phyloP scores from a whole-genome alignment of 2,113 vertebrate species.

The Lethenteron reissneri region DNA sequence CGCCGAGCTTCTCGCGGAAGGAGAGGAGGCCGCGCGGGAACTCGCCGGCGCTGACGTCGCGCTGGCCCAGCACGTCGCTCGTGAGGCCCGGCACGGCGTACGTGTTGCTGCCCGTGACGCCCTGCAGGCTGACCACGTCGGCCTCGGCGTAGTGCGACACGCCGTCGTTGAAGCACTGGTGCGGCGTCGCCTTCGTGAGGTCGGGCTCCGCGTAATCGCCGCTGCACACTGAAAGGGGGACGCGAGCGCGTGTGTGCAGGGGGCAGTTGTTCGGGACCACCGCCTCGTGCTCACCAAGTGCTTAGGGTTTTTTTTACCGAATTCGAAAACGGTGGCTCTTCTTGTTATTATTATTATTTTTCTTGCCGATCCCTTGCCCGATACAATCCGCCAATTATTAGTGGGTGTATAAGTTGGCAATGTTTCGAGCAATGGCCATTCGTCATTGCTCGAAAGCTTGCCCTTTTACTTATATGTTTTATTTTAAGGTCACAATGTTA shows the following conservation, averaged over 20 bases:
- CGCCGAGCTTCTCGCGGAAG: slow-evolving; percentile 73
- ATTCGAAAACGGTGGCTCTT: no score
- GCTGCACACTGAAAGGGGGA: slow-evolving; percentile 23
- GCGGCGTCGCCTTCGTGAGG: slow-evolving; percentile 43
- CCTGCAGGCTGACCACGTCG: slow-evolving; percentile 66
- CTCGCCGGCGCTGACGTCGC: slow-evolving; percentile 41
- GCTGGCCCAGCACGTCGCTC: slow-evolving; percentile 27
- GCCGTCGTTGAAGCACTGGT: slow-evolving; percentile 44
- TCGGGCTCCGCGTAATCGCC: slow-evolving; percentile 47
- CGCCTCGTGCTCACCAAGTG: no score
- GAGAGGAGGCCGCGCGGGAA: slow-evolving; percentile 49
- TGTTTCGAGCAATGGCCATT: no score
- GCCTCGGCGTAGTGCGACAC: slow-evolving; percentile 81
- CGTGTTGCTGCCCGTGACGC: slow-evolving; percentile 64
- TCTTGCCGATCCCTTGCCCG: no score
- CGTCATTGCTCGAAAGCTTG: no score
- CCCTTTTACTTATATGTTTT: no score
- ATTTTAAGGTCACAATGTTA: no score
- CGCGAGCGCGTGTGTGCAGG: background rate
- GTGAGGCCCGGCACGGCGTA: slow-evolving; percentile 57
- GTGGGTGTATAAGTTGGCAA: no score
- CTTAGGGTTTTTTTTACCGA: no score
- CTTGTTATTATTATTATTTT: no score
- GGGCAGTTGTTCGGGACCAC: no score
- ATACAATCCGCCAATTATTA: no score